A percentile compares a stretch with the other conserved stretches of the same genome.
Conservation (phyloP, 1,140 invertebrate species). For the Drosophila subobscura region DNA sequence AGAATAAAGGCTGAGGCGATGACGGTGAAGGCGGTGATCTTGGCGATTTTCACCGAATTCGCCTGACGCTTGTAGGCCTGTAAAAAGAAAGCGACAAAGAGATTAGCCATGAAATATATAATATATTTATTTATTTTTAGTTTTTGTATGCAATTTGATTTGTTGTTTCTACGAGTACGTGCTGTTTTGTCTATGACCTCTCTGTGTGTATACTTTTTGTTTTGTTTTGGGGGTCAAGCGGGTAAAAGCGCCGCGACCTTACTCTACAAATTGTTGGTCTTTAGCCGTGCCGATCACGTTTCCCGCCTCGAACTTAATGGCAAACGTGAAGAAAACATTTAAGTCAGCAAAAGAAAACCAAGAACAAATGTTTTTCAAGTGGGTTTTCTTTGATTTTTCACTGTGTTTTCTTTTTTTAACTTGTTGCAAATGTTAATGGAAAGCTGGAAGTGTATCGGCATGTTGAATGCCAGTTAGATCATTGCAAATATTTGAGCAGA, state of each 20-base stretch:
- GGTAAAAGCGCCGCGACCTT: conserved; percentile 40
- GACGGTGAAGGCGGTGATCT: conserved; percentile 91
- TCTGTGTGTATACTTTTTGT: conserved; percentile 29
- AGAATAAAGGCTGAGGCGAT: conserved; percentile 90
- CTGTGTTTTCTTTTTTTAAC: no score
- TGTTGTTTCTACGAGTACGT: conserved; percentile 54
- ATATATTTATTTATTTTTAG: not conserved
- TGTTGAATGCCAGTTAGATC: conserved; percentile 44
- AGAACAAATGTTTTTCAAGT: no score
- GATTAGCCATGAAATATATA: conserved; percentile 11
- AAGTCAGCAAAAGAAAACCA: not conserved
- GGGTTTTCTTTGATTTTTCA: no score
- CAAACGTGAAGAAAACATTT: not conserved
- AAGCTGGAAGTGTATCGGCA: conserved; percentile 9
- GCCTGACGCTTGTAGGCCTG: conserved; percentile 91
- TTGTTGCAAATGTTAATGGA: not conserved
- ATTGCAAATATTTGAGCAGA: conserved; percentile 41
- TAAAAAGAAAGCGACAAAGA: conserved; percentile 48
- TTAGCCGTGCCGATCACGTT: conserved; percentile 49
- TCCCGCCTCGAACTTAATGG: conserved; percentile 25
- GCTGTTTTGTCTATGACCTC: conserved; percentile 56
- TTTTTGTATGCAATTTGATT: conserved; percentile 8
- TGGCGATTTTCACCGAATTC: conserved; percentile 91
- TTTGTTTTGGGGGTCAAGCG: conserved; percentile 25
- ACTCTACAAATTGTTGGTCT: conserved; percentile 39